These are phyloP conservation scores for Ridgeia piscesae DNA, from an alignment of 1,140 invertebrate genomes.

Conservation along the genomic window DNA sequence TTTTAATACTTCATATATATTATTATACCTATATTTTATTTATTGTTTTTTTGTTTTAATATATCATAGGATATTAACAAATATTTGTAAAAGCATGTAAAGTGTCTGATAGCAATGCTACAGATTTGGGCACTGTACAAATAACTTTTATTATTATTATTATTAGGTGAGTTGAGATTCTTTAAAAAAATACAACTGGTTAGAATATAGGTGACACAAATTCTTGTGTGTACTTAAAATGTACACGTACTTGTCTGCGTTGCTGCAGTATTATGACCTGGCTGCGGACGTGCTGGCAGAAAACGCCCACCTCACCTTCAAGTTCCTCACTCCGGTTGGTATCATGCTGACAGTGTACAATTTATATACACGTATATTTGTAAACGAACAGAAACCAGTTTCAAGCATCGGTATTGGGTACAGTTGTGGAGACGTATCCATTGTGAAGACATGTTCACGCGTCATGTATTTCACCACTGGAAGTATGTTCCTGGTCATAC, in stretches of 20 bases:
- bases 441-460: not conserved
- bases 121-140: no score
- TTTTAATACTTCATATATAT: no score
- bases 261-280: slow-evolving; percentile 82
- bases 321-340: slow-evolving; percentile 85
- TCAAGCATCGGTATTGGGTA: not conserved
- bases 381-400: not conserved
- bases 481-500: not conserved
- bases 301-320: slow-evolving; percentile 95
- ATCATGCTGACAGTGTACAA: not conserved
- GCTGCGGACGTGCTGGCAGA: slow-evolving; percentile 98
- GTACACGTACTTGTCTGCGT: not conserved
- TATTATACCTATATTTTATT: no score
- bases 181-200: not conserved
- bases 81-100: no score
- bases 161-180: no score
- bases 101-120: no score
- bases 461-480: not conserved
- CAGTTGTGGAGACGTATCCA: not conserved
- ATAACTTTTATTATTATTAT: no score
- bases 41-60: no score
- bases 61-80: no score
- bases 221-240: not conserved
- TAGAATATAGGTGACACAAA: not conserved
- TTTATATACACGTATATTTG: not conserved